Evolutionary conservation across 2,113 vertebrate species (phyloP).

Genomic region (Phalacrocorax pelagicus): DNA sequence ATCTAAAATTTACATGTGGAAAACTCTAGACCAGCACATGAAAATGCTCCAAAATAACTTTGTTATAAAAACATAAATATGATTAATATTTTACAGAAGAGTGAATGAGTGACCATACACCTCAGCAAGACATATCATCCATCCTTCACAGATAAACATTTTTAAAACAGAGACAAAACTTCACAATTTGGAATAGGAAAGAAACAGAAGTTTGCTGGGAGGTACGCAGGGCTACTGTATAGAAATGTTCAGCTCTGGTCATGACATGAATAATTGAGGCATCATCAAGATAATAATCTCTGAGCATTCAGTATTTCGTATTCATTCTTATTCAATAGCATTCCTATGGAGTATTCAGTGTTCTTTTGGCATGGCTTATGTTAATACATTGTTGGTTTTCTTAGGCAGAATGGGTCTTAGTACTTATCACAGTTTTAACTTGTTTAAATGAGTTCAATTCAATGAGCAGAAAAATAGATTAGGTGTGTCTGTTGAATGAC

Average conservation of each 20-base stretch:
- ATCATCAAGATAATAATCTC: constrained; percentile 22
- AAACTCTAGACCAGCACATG: neutral
- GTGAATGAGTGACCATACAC: neutral
- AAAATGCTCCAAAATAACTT: neutral
- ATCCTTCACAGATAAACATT: neutral
- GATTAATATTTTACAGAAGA: neutral
- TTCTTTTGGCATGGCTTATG: neutral
- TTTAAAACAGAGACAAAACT: neutral
- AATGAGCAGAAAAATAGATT: neutral
- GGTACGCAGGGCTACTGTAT: neutral
- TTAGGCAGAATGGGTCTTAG: neutral
- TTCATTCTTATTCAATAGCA: constrained; percentile 33
- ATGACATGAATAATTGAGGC: neutral
- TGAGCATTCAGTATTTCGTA: constrained; percentile 33
- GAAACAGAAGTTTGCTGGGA: neutral
- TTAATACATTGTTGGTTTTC: constrained; percentile 16
- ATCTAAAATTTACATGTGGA: neutral
- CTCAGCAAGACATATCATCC: neutral
- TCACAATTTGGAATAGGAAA: neutral
- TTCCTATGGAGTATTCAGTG: neutral
- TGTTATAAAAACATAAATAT: neutral
- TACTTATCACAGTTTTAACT: neutral
- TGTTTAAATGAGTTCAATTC: neutral
- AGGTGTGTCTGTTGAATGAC: neutral
- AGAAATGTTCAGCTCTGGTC: neutral